Evolutionary conservation across 2,888 invertebrate genomes (phyloP).

Genomic region (Tetranychus piercei): DNA sequence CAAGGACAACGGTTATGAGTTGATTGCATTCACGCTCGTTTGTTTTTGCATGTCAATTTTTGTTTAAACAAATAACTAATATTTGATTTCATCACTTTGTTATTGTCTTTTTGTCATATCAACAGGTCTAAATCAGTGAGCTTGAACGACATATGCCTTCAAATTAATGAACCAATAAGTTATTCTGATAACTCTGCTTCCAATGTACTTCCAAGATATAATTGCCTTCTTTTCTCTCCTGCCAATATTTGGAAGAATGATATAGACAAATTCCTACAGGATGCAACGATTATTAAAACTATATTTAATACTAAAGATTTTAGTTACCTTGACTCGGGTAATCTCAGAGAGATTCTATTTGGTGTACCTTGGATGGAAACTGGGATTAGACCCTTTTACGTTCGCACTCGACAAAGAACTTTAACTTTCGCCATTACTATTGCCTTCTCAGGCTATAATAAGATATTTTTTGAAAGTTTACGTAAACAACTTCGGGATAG

Average conservation of each 20-base stretch:
- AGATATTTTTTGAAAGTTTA: slow-evolving; percentile 20
- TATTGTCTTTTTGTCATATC: not conserved
- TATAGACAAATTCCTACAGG: slow-evolving; percentile 46
- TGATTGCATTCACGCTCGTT: too few relatives aligned
- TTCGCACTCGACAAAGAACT: slow-evolving; percentile 60
- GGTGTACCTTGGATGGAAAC: slow-evolving; percentile 77
- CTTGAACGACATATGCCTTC: slow-evolving; percentile 27
- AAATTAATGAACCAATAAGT: slow-evolving; percentile 26
- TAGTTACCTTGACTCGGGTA: slow-evolving; percentile 21
- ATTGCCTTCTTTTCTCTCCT: slow-evolving; percentile 73
- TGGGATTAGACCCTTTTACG: slow-evolving; percentile 69
- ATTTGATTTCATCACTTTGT: too few relatives aligned
- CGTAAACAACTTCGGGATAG: slow-evolving; percentile 6
- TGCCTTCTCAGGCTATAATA: slow-evolving; percentile 39
- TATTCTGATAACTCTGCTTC: slow-evolving; percentile 20
- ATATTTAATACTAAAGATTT: slow-evolving; percentile 57
- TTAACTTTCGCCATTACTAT: slow-evolving; percentile 77
- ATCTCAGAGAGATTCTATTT: slow-evolving; percentile 55
- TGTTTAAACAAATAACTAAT: too few relatives aligned
- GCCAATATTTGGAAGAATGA: slow-evolving; percentile 83
- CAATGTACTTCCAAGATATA: slow-evolving; percentile 58
- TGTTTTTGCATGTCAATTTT: too few relatives aligned
- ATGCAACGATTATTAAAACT: slow-evolving; percentile 58
- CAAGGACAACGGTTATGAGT: too few relatives aligned
- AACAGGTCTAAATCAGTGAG: slow-evolving; percentile 2